Conservation (phyloP, 2,797 vertebrate species). For the Lagocephalus sceleratus region DNA sequence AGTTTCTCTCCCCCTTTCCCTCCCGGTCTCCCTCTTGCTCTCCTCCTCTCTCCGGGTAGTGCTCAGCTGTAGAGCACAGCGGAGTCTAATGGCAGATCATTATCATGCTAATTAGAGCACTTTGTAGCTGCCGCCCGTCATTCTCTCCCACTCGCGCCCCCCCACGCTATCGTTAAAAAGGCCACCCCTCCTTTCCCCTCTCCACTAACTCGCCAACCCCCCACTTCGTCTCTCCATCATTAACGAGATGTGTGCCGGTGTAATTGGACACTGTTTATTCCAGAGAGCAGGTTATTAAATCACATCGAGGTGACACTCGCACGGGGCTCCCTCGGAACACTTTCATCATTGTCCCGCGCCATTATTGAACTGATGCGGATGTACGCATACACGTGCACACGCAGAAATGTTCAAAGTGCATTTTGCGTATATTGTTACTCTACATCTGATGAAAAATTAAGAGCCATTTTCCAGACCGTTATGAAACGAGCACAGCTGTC, state of each 20-base stretch:
- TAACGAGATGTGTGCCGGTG: slow-evolving; percentile 66
- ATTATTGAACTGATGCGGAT: slow-evolving; percentile 40
- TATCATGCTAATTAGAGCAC: slow-evolving; percentile 81
- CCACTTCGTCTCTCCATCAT: slow-evolving; percentile 68
- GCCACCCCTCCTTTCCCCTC: slow-evolving; percentile 58
- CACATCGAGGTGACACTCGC: slow-evolving; percentile 67
- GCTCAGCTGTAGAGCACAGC: slow-evolving; percentile 76
- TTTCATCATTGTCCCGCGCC: slow-evolving; percentile 63
- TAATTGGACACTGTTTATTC: slow-evolving; percentile 77
- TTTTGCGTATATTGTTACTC: slow-evolving; percentile 25
- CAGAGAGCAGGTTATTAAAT: slow-evolving; percentile 75
- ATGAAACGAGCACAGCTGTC: slow-evolving; percentile 40
- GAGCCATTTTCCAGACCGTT: slow-evolving; percentile 13
- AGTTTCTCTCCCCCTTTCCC: slow-evolving; percentile 25
- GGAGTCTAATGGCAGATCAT: slow-evolving; percentile 79
- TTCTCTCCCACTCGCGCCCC: slow-evolving; percentile 55
- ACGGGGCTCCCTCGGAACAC: slow-evolving; percentile 57
- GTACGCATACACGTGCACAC: slow-evolving; percentile 17
- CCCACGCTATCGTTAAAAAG: slow-evolving; percentile 72
- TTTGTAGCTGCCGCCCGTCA: slow-evolving; percentile 78
- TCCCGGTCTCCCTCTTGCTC: slow-evolving; percentile 37
- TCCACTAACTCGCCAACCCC: slow-evolving; percentile 38
- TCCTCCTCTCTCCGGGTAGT: slow-evolving; percentile 62
- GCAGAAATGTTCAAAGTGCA: slow-evolving; percentile 24
- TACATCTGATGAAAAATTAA: slow-evolving; percentile 25